Conservation (phyloP, 2,888 invertebrate species). For the Globia sparganii region DNA sequence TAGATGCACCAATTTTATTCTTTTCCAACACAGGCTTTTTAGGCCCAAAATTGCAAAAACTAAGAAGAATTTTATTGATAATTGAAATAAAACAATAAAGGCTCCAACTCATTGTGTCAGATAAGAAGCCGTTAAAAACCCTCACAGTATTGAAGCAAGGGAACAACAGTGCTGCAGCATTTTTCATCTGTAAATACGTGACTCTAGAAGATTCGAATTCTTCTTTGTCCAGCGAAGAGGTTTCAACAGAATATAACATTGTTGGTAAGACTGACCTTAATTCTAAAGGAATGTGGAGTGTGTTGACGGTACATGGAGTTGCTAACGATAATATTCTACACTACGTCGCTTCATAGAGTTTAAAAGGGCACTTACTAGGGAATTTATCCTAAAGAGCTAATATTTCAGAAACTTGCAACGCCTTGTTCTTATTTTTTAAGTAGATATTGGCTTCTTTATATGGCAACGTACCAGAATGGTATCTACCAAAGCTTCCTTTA, state of each 20-base stretch:
- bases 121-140: not conserved
- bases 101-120: not conserved
- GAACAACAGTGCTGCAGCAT: not conserved
- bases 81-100: not conserved
- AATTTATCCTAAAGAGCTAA: conserved; percentile 74
- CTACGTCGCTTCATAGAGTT: conserved; percentile 74
- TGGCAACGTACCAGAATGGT: not conserved
- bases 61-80: not conserved
- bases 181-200: conserved; percentile 10
- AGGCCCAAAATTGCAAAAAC: not conserved
- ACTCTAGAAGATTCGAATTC: conserved; percentile 23
- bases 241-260: conserved; percentile 58
- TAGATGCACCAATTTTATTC: not conserved
- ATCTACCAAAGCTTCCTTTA: not conserved
- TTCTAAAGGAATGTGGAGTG: conserved; percentile 87
- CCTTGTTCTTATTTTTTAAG: conserved; percentile 19
- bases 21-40: not conserved
- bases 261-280: conserved; percentile 75
- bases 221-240: conserved; percentile 42
- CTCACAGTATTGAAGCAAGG: not conserved
- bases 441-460: not conserved
- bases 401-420: conserved; percentile 57
- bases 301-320: conserved; percentile 69
- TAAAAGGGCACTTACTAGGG: conserved; percentile 87
- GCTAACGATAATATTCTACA: conserved; percentile 67